phyloP scores from a whole-genome alignment of 2,113 vertebrate species.

The Falcunculus frontatus region DNA sequence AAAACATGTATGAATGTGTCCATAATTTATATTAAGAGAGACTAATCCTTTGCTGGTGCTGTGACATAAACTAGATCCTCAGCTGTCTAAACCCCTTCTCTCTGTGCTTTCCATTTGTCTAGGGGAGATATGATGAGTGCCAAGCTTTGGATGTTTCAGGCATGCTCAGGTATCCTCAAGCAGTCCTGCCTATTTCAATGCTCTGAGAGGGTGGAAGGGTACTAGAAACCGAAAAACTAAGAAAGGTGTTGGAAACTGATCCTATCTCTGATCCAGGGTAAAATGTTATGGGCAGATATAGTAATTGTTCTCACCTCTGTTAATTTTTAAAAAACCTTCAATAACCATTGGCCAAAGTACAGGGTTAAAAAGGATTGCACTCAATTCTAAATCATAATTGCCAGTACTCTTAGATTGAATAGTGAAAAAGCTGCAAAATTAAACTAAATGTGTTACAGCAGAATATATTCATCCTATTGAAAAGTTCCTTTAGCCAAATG shows the following conservation, averaged over 20 bases:
- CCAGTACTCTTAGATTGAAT: not conserved
- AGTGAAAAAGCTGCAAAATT: not conserved
- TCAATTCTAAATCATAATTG: not conserved
- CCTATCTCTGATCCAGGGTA: not conserved
- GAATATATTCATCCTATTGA: not conserved
- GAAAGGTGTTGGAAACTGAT: not conserved
- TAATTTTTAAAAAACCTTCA: not conserved
- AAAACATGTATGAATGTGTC: not conserved
- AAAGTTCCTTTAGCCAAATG: not conserved
- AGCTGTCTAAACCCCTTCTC: not conserved
- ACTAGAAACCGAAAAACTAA: not conserved
- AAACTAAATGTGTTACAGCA: not conserved
- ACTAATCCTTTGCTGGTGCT: not conserved
- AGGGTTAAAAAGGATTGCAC: not conserved
- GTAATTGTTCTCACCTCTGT: not conserved
- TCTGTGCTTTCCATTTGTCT: not conserved
- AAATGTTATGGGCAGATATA: not conserved
- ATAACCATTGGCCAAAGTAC: not conserved
- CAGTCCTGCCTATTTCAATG: not conserved
- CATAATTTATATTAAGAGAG: not conserved
- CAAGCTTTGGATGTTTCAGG: not conserved
- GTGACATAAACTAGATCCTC: not conserved
- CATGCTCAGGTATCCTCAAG: not conserved
- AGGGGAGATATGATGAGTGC: not conserved
- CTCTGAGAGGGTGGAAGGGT: not conserved